These are phyloP conservation scores for Tromatobia lineatoria DNA, from an alignment of 2,888 invertebrate genomes.

Conservation along the genomic window DNA sequence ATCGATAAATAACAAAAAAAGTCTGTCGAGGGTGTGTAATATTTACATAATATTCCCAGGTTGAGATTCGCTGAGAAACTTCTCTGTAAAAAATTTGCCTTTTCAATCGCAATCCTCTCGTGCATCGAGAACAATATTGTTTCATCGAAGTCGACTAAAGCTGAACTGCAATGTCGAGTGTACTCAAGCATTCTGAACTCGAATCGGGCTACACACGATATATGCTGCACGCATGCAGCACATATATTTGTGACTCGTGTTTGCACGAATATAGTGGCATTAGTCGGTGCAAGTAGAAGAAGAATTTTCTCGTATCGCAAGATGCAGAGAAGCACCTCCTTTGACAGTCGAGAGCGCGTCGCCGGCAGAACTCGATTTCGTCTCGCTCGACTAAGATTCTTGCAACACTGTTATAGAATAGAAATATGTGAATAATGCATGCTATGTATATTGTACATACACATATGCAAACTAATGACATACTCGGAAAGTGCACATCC, in stretches of 20 bases:
- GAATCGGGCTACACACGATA: background rate
- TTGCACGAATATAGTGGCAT: background rate
- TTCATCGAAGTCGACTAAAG: background rate
- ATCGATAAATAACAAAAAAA: no score
- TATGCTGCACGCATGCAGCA: background rate
- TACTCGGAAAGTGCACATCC: background rate
- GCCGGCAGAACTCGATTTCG: background rate
- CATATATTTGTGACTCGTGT: background rate
- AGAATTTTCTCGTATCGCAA: constrained; percentile 3
- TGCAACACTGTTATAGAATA: background rate
- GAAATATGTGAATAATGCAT: background rate
- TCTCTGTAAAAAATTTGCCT: background rate
- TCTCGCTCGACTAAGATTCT: background rate
- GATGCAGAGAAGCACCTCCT: background rate
- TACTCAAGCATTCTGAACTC: background rate
- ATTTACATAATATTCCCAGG: no score
- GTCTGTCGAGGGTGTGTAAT: no score
- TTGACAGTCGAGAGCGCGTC: constrained; percentile 15
- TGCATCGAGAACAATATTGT: background rate
- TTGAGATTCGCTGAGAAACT: no score
- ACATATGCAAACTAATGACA: background rate
- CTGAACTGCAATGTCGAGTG: background rate
- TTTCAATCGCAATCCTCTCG: background rate
- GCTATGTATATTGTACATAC: background rate
- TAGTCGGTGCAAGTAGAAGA: background rate